phyloP scores from a whole-genome alignment of 2,797 vertebrate species.

The Rhinoraja longicauda region DNA sequence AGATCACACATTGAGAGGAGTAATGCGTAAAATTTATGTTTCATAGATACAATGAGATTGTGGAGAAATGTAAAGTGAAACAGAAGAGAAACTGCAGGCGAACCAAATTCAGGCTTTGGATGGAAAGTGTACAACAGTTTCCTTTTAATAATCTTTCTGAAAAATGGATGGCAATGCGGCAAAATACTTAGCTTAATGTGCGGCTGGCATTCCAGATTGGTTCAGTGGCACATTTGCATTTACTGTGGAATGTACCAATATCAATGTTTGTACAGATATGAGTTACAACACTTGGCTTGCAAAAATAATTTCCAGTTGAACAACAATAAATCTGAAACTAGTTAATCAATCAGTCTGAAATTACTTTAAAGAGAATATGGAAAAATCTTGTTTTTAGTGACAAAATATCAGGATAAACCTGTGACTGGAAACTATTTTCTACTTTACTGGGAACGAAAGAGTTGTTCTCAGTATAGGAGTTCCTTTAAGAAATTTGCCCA shows the following conservation, averaged over 20 bases:
- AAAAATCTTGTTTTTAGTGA: neutral
- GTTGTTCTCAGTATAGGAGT: neutral
- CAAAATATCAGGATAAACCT: neutral
- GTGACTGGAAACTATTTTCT: neutral
- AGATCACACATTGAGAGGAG: neutral
- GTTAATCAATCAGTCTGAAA: neutral
- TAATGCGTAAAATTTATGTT: neutral
- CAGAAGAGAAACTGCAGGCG: neutral
- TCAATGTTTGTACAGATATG: neutral
- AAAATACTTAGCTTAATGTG: neutral
- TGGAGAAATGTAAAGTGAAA: neutral
- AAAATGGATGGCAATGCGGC: neutral
- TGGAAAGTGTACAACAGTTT: neutral
- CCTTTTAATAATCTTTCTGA: neutral
- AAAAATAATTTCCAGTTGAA: neutral
- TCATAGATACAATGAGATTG: neutral
- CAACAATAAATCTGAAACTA: neutral
- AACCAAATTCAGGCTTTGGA: too few relatives aligned
- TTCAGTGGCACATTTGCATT: neutral
- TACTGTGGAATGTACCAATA: neutral
- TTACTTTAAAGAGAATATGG: neutral
- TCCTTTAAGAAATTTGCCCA: neutral
- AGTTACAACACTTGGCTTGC: neutral
- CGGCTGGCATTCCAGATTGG: neutral
- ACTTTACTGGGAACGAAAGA: neutral